Evolutionary conservation across 2,888 invertebrate genomes (phyloP).

Genomic region (Drosophila prostipennis): DNA sequence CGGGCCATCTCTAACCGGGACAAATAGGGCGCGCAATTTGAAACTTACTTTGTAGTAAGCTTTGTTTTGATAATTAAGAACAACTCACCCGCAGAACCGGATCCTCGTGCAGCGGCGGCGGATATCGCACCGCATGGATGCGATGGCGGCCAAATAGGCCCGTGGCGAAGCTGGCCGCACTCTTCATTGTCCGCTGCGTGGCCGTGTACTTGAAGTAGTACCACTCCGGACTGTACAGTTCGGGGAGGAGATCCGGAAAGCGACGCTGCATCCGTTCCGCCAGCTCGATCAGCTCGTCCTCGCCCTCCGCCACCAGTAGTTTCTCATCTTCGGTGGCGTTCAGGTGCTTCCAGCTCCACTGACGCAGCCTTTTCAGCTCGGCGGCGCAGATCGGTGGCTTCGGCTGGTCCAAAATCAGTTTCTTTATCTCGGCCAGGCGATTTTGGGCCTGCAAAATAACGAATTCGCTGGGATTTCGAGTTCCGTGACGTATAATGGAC

Average conservation of each 20-base stretch:
- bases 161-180: constrained; percentile 90
- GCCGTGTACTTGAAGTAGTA: constrained; percentile 90
- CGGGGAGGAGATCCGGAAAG: constrained; percentile 88
- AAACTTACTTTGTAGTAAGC: neutral
- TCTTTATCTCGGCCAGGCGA: constrained; percentile 84
- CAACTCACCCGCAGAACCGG: constrained; percentile 88
- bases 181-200: constrained; percentile 90
- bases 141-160: constrained; percentile 90
- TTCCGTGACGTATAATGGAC: constrained; percentile 91
- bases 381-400: constrained; percentile 85
- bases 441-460: constrained; percentile 86
- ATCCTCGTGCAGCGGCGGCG: constrained; percentile 87
- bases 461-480: constrained; percentile 88
- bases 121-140: constrained; percentile 87
- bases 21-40: neutral
- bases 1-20: neutral
- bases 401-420: constrained; percentile 81
- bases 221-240: constrained; percentile 85
- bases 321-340: constrained; percentile 85
- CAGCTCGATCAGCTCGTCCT: constrained; percentile 89
- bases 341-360: constrained; percentile 86
- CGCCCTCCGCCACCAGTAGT: constrained; percentile 89
- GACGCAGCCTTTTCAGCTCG: constrained; percentile 83
- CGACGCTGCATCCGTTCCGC: constrained; percentile 90
- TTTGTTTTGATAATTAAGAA: neutral